Evolutionary conservation across 2,113 vertebrate genomes (phyloP).

Genomic region (Tauraco erythrolophus): DNA sequence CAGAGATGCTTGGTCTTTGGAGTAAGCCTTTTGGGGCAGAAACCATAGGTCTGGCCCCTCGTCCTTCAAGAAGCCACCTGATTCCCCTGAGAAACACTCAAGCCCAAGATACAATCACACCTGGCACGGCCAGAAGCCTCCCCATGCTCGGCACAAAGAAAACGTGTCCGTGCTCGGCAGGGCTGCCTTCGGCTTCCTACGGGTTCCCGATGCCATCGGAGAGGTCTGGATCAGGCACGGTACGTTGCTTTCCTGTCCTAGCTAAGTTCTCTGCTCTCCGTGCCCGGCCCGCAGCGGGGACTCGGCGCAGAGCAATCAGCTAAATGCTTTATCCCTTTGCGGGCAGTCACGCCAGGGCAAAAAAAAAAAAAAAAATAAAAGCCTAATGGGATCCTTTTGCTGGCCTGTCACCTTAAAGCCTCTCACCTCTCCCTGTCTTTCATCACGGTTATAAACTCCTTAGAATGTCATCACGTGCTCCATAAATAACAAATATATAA

Average conservation of each 20-base stretch:
- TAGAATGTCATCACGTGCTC: slow-evolving; percentile 64
- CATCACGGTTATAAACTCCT: slow-evolving; percentile 55
- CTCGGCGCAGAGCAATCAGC: slow-evolving; percentile 43
- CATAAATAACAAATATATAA: slow-evolving; percentile 58
- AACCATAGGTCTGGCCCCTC: background rate
- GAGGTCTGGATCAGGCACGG: background rate
- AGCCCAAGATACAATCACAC: rapidly evolving
- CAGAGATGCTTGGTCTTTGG: background rate
- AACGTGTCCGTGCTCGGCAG: background rate
- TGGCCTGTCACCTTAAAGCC: slow-evolving; percentile 51
- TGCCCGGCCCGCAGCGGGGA: background rate
- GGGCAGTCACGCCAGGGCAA: background rate
- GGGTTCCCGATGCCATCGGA: background rate
- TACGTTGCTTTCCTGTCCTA: background rate
- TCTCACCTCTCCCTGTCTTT: slow-evolving; percentile 59
- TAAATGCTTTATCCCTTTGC: slow-evolving; percentile 64
- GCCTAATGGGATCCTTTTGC: slow-evolving; percentile 15
- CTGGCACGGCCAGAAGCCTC: background rate
- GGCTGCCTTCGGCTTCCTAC: background rate
- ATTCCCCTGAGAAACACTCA: background rate
- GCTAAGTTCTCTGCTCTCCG: background rate
- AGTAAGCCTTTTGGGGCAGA: background rate
- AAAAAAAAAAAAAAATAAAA: background rate
- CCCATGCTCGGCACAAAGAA: background rate
- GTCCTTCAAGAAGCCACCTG: background rate